Evolutionary conservation across 2,113 vertebrate species (phyloP).

Genomic region (Mirza zaza): DNA sequence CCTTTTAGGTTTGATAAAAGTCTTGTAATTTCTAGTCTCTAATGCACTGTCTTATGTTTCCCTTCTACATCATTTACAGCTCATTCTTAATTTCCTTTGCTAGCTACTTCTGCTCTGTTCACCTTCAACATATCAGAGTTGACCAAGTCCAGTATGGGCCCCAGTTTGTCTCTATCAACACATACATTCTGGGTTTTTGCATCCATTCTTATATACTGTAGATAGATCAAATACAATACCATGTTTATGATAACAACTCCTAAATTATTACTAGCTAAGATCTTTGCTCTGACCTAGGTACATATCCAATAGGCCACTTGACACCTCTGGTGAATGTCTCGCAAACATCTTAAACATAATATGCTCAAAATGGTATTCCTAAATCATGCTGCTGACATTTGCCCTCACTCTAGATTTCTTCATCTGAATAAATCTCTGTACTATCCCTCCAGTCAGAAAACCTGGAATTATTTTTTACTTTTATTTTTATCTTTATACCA

Average conservation of each 20-base stretch:
- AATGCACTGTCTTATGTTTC: not conserved
- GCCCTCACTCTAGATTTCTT: not conserved
- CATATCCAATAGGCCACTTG: not conserved
- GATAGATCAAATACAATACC: not conserved
- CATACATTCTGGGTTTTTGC: not conserved
- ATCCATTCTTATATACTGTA: not conserved
- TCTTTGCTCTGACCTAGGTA: not conserved
- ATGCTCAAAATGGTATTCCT: not conserved
- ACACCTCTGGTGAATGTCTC: not conserved
- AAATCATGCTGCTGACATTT: not conserved
- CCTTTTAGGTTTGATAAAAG: not conserved
- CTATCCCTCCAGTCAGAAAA: not conserved
- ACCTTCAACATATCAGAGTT: not conserved
- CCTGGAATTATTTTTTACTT: not conserved
- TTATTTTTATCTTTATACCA: not conserved
- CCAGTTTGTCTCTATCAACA: not conserved
- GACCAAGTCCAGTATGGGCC: not conserved
- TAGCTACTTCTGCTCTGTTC: not conserved
- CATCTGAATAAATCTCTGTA: not conserved
- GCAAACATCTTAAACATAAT: not conserved
- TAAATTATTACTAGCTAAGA: not conserved
- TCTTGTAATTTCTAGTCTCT: not conserved
- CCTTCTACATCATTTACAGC: not conserved
- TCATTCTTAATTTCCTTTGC: not conserved
- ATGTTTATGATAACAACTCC: not conserved